Percentiles rank a stretch among this genome's conserved stretches.
Conservation (phyloP, 2,113 vertebrate species). For the Pseudorhombus dupliciocellatus region DNA sequence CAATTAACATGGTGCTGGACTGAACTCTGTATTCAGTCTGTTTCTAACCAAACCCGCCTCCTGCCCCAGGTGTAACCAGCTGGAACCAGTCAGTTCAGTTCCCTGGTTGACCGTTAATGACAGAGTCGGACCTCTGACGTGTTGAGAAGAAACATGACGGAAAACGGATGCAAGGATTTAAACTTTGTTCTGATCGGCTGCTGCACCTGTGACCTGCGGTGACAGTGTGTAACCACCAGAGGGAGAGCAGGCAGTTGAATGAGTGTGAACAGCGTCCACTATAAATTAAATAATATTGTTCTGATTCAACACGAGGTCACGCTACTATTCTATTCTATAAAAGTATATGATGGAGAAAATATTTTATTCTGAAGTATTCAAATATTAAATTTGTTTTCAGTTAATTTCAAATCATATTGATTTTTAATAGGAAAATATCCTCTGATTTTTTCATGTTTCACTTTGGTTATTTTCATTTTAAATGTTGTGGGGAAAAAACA, state of each 20-base stretch:
- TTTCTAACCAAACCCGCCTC: background rate
- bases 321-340: conserved; percentile 4
- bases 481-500: background rate
- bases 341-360: conserved; percentile 7
- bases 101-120: background rate
- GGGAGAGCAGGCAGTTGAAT: too few relatives aligned
- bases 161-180: background rate
- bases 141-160: background rate
- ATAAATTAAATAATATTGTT: too few relatives aligned
- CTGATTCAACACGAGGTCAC: too few relatives aligned
- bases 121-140: too few relatives aligned
- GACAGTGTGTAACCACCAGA: background rate
- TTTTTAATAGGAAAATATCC: too few relatives aligned
- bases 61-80: too few relatives aligned
- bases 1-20: conserved; percentile 43
- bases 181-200: conserved; percentile 42
- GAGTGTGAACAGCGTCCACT: too few relatives aligned
- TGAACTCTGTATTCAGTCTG: background rate
- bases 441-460: background rate
- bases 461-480: background rate
- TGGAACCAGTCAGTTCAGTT: background rate
- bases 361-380: background rate
- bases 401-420: conserved; percentile 1
- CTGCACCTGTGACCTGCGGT: background rate
- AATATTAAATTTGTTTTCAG: background rate